Conservation (phyloP, 2,888 invertebrate species). For the Lasioglossum vierecki region DNA sequence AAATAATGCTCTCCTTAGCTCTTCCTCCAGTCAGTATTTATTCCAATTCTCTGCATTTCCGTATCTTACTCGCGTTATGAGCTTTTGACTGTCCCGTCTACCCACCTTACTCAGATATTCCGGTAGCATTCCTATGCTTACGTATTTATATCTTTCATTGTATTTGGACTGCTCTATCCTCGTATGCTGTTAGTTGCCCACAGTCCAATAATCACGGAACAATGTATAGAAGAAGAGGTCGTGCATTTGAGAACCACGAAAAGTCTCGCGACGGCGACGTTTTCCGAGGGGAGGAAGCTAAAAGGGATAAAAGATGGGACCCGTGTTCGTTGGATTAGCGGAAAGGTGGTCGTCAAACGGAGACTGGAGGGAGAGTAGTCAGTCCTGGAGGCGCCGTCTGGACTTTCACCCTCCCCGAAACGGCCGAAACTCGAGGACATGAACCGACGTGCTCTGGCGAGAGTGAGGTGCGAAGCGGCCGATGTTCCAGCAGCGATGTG, state of each 20-base stretch:
- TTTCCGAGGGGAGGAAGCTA: constrained; percentile 23
- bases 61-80: too few relatives aligned
- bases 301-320: constrained; percentile 31
- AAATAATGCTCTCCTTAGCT: too few relatives aligned
- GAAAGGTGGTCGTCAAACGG: constrained; percentile 60
- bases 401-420: constrained; percentile 51
- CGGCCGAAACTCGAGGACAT: constrained; percentile 23
- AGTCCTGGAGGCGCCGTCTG: constrained; percentile 59
- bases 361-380: constrained; percentile 30
- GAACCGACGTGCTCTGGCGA: constrained; percentile 12
- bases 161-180: too few relatives aligned
- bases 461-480: constrained; percentile 46
- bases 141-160: too few relatives aligned
- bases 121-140: too few relatives aligned
- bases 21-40: too few relatives aligned
- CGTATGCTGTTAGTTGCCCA: neutral
- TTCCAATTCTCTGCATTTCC: too few relatives aligned
- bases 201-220: neutral
- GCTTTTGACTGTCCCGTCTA: too few relatives aligned
- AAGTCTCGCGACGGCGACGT: neutral
- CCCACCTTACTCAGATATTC: too few relatives aligned
- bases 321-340: constrained; percentile 48
- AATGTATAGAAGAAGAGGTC: neutral
- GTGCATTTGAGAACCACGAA: neutral
- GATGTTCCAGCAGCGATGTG: neutral